Base-by-base conservation (phyloP, 1,140 invertebrate species). In the Ips nitidus region DNA sequence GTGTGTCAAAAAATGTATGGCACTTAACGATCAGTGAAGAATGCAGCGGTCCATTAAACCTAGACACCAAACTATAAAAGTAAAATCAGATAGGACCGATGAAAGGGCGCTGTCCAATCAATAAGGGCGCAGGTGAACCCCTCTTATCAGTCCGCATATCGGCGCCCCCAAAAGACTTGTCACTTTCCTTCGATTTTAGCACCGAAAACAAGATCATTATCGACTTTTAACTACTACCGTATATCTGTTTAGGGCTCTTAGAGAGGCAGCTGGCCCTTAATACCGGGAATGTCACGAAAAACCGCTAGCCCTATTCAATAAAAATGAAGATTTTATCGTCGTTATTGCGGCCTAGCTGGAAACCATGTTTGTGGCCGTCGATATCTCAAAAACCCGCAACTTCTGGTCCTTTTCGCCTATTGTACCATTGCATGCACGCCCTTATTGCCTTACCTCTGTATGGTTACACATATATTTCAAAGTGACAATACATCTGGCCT, bases 191-290 rank as follows among this genome's bases (percentile, higher is more conserved):
- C 61, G 61, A 63, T 63, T 63, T 63, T 53, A 63, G 50, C 61
- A 63, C 61, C 50, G 41, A 63, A 63, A 63, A 63, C 61, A 63
- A 52, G 61, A 63, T 63, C 37, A 63, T 63, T 63, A 63, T 63
- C 61, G 41, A 42, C 39, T 52, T 52, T 53, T 63, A 61, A 61
- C 58, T 61, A 61, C 58, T 61, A 61, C 58, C 39, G 58, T 61
- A 22, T 22, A 61, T 61, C 58, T 61, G 45, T 61, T 61, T 61
- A 61, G 7, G 53, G n/a, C 22, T 50, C 47, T 50, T 8, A 7
- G 6, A 41, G 43, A 37, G 41, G 41, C 61, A 63, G 61, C 61
- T 63, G 61, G 57, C 22, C 50, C 38, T 36, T 52, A 63, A 63
- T 63, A 50, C 36, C 22, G 36, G 22, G 5, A 45, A 45, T 47